Percentiles rank a stretch among this genome's conserved stretches.
Conservation (phyloP, 2,888 invertebrate genomes). For the Acholoe squamosa region DNA sequence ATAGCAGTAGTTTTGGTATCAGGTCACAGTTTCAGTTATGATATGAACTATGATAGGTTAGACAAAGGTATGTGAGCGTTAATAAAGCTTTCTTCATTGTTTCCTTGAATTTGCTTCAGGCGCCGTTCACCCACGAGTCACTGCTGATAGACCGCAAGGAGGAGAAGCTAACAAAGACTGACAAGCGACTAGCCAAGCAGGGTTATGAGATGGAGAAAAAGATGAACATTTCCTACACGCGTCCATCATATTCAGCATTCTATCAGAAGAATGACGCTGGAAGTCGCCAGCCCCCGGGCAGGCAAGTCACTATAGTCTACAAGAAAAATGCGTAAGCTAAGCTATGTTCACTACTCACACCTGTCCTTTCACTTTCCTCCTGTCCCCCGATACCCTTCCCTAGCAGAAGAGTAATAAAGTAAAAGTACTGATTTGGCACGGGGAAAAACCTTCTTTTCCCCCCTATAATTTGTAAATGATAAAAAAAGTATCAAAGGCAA, state of each 20-base stretch:
- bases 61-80: no score
- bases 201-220: conserved; percentile 97
- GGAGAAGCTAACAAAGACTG: conserved; percentile 95
- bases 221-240: conserved; percentile 80
- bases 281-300: conserved; percentile 16
- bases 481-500: no score
- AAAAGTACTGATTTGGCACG: background rate
- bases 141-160: conserved; percentile 96
- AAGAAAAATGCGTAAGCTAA: conserved; percentile 58
- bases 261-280: conserved; percentile 73
- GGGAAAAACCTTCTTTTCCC: background rate
- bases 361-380: background rate
- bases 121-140: conserved; percentile 97
- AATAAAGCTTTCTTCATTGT: no score
- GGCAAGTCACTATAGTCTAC: conserved; percentile 63
- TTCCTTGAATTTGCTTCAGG: conserved; percentile 71
- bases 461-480: no score
- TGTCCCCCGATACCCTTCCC: background rate
- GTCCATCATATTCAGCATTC: conserved; percentile 80
- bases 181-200: conserved; percentile 95
- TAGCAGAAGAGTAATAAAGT: background rate
- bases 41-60: no score
- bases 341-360: conserved; percentile 42
- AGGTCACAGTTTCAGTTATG: no score
- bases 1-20: no score